A percentile compares a stretch with the other conserved stretches of the same genome.
phyloP scores from a whole-genome alignment of 2,797 vertebrate species.

The Phaenicophaeus curvirostris region DNA sequence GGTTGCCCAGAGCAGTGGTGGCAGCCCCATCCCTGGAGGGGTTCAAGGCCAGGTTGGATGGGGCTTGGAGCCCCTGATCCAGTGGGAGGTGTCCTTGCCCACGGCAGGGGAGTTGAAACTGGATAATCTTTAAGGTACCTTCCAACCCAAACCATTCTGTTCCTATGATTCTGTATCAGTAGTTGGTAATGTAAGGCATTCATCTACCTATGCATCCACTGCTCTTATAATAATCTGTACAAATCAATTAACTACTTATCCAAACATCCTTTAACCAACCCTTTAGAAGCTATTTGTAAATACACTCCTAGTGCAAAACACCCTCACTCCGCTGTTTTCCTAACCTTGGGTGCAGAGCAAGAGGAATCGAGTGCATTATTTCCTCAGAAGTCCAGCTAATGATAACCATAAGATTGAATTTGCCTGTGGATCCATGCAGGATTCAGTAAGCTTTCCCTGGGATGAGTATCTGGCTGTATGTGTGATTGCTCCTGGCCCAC shows the following conservation, averaged over 20 bases:
- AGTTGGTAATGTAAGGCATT: neutral
- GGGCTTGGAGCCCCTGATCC: too few relatives aligned
- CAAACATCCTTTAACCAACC: neutral
- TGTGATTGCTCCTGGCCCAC: neutral
- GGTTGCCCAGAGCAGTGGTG: too few relatives aligned
- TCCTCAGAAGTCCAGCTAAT: neutral
- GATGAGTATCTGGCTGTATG: neutral
- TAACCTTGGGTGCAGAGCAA: neutral
- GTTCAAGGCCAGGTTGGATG: too few relatives aligned
- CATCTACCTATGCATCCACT: neutral
- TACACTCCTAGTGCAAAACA: neutral
- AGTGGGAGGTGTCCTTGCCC: too few relatives aligned
- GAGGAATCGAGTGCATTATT: neutral
- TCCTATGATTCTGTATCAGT: neutral
- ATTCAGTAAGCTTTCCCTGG: neutral
- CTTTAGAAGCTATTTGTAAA: slow-evolving; percentile 1
- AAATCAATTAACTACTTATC: slow-evolving; percentile 32
- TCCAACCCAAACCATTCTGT: too few relatives aligned
- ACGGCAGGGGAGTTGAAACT: too few relatives aligned
- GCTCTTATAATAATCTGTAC: neutral
- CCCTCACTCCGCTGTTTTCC: neutral
- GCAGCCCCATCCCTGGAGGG: too few relatives aligned
- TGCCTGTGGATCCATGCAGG: rapidly evolving
- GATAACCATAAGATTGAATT: neutral
- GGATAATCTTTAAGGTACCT: too few relatives aligned